These are phyloP conservation scores for Anguilla japonica DNA, from an alignment of 2,113 vertebrate species.

Conservation along the genomic window DNA sequence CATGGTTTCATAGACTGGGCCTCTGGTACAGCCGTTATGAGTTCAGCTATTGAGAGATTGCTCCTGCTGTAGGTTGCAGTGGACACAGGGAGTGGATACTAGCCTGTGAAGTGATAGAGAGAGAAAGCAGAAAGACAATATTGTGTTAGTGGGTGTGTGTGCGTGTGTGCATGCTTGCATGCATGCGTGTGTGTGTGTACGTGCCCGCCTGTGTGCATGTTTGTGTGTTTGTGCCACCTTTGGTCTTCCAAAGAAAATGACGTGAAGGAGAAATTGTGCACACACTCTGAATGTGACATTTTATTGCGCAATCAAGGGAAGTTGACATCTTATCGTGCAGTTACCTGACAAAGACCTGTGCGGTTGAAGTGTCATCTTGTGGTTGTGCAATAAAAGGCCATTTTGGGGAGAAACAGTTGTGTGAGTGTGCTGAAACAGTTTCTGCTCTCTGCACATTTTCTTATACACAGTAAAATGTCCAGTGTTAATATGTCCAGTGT, in stretches of 20 bases:
- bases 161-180: background rate
- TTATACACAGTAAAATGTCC: background rate
- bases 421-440: background rate
- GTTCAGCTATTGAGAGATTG: too few species aligned
- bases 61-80: background rate
- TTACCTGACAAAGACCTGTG: too few species aligned
- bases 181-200: background rate
- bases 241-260: too few species aligned
- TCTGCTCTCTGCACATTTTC: background rate
- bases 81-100: background rate
- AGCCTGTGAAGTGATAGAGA: background rate
- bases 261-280: too few species aligned
- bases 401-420: background rate
- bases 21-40: too few species aligned
- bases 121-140: background rate
- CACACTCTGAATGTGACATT: too few species aligned
- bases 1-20: too few species aligned
- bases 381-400: background rate
- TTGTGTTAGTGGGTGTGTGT: background rate
- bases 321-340: too few species aligned
- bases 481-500: too few species aligned
- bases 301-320: too few species aligned
- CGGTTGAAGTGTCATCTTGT: background rate
- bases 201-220: slow-evolving; percentile 9
- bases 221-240: too few species aligned